phyloP scores from a whole-genome alignment of 2,888 invertebrate species.

The Drosophila maculinotata region DNA sequence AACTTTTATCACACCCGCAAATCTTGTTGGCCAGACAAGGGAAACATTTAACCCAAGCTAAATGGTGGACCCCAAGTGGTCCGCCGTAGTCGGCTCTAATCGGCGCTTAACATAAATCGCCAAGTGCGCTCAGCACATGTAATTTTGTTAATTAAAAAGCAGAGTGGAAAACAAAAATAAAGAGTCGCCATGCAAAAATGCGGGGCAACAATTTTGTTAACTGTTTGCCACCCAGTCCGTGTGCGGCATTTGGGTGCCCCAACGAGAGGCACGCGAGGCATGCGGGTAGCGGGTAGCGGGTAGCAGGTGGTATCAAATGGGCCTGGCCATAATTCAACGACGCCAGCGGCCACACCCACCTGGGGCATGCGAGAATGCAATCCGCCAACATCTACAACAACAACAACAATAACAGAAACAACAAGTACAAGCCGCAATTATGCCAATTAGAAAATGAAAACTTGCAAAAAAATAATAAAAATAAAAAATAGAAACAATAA shows the following conservation, averaged over 20 bases:
- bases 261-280: constrained; percentile 6
- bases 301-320: constrained; percentile 37
- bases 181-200: constrained; percentile 49
- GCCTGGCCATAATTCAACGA: constrained; percentile 65
- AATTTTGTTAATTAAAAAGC: constrained; percentile 67
- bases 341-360: constrained; percentile 65
- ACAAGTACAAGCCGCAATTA: constrained; percentile 62
- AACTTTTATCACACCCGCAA: constrained; percentile 51
- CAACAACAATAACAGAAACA: constrained; percentile 34
- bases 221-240: constrained; percentile 3
- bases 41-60: constrained; percentile 64
- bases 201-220: constrained; percentile 34
- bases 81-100: constrained; percentile 50
- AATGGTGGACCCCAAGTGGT: constrained; percentile 34
- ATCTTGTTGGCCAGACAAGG: constrained; percentile 32
- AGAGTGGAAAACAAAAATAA: constrained; percentile 6
- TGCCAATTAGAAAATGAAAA: constrained; percentile 78
- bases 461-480: constrained; percentile 44
- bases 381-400: constrained; percentile 38
- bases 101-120: constrained; percentile 74
- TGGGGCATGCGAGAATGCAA: constrained; percentile 71
- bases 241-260: not conserved
- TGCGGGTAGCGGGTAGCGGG: constrained; percentile 15
- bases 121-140: constrained; percentile 62
- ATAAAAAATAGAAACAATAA: constrained; percentile 3